A percentile compares a stretch with the other conserved stretches of the same genome.
phyloP scores from a whole-genome alignment of 2,888 invertebrate species.

The Dione juno region DNA sequence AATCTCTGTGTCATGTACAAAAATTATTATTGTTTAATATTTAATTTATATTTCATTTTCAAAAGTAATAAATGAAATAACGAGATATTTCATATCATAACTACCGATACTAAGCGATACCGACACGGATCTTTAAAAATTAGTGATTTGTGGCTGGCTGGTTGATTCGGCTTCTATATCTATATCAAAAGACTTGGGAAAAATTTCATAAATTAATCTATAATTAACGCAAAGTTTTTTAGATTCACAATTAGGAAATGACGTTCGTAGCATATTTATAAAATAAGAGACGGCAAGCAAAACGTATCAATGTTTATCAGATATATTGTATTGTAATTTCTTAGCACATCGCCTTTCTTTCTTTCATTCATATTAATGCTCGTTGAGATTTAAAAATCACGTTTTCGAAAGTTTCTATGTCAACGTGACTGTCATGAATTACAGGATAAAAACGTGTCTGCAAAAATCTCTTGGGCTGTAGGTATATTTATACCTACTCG shows the following conservation, averaged over 20 bases:
- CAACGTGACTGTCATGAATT: constrained; percentile 26
- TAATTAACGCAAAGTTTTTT: background rate
- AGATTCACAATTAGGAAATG: background rate
- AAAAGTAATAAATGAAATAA: too few species aligned
- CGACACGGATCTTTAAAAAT: too few species aligned
- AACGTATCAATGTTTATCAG: background rate
- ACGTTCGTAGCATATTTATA: background rate
- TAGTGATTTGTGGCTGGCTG: background rate
- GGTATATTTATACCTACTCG: background rate
- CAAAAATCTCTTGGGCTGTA: background rate
- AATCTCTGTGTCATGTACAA: too few species aligned
- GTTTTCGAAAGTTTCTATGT: constrained; percentile 32
- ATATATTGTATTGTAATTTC: constrained; percentile 16
- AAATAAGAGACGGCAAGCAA: background rate
- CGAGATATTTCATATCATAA: too few species aligned
- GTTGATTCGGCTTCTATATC: background rate
- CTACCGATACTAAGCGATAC: too few species aligned
- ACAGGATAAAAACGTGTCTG: background rate
- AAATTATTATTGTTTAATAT: too few species aligned
- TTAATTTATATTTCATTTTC: too few species aligned
- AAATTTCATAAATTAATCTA: background rate
- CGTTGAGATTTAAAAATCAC: constrained; percentile 32
- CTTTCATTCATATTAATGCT: constrained; percentile 35
- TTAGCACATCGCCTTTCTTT: constrained; percentile 29
- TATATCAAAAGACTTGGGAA: background rate